These are phyloP conservation scores for Montipora capricornis DNA, from an alignment of 64 coral and sea anemone species.

Conservation along the genomic window DNA sequence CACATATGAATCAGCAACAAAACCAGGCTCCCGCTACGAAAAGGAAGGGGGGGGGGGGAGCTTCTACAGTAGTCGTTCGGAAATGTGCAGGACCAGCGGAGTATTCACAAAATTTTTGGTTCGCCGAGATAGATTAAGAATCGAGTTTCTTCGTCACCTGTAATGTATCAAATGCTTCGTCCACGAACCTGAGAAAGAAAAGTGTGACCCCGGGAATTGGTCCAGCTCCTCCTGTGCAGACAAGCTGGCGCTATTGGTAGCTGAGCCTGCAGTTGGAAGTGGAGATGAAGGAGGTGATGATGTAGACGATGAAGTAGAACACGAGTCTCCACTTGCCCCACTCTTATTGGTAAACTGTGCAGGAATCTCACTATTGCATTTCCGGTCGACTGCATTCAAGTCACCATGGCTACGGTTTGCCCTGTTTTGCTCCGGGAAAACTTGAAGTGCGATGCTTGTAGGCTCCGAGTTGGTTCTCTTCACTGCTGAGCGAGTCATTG, in stretches of 20 bases:
- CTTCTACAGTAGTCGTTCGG: no score
- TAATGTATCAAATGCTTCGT: background rate
- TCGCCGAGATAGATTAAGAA: no score
- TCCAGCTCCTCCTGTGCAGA: slow-evolving; percentile 50
- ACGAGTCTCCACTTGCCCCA: slow-evolving; percentile 21
- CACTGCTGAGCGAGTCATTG: slow-evolving; percentile 39
- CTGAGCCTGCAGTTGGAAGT: slow-evolving; percentile 1
- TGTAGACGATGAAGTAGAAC: slow-evolving; percentile 55
- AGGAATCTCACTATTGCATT: background rate
- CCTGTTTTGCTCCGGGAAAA: background rate
- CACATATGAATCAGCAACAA: no score
- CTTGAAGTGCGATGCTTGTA: slow-evolving; percentile 55
- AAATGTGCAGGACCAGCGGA: no score
- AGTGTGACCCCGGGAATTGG: slow-evolving; percentile 42
- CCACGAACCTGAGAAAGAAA: slow-evolving; percentile 6
- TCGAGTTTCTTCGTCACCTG: no score
- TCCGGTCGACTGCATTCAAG: slow-evolving; percentile 51
- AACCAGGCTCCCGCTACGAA: no score
- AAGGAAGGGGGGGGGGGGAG: no score
- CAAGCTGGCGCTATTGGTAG: background rate
- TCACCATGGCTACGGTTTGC: slow-evolving; percentile 69
- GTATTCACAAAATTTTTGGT: no score
- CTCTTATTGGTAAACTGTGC: background rate
- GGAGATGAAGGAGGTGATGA: slow-evolving; percentile 67
- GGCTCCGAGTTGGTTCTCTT: slow-evolving; percentile 87